Conservation (phyloP, 2,888 invertebrate genomes). For the Apeira syringaria region DNA sequence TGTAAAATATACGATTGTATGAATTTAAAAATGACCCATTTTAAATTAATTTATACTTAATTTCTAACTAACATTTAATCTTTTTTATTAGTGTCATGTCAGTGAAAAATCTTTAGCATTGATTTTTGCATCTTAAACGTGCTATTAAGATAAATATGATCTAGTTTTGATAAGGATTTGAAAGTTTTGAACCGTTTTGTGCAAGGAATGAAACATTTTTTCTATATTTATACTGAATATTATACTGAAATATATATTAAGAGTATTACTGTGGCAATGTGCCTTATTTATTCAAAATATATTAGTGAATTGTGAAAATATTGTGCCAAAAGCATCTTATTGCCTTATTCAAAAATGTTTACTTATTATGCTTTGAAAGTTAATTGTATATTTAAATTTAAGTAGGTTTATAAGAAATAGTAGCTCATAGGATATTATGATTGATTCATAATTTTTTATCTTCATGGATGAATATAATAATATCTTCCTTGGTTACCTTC, state of each 20-base stretch:
- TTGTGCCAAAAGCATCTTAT: slow-evolving; percentile 56
- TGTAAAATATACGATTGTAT: no score
- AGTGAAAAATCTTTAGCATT: no score
- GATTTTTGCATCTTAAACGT: no score
- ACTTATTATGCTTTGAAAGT: slow-evolving; percentile 32
- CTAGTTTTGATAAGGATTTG: slow-evolving; percentile 20
- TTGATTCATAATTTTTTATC: slow-evolving; percentile 6
- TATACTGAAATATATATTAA: slow-evolving; percentile 2
- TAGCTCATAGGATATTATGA: background rate
- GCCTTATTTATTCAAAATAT: slow-evolving; percentile 60
- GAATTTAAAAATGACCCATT: no score
- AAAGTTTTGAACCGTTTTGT: slow-evolving; percentile 23
- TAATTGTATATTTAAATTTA: background rate
- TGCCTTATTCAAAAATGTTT: slow-evolving; percentile 35
- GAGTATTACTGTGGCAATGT: slow-evolving; percentile 51
- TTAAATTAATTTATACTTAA: no score
- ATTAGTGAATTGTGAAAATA: slow-evolving; percentile 28
- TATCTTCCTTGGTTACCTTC: no score
- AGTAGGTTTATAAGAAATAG: no score
- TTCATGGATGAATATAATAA: no score
- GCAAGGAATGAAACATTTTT: slow-evolving; percentile 21
- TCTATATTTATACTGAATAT: slow-evolving; percentile 23
- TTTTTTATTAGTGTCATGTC: no score
- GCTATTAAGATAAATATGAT: background rate
- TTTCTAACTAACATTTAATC: no score